Base-by-base conservation (phyloP, 2,888 invertebrate genomes). In the Lacanobia oleracea region DNA sequence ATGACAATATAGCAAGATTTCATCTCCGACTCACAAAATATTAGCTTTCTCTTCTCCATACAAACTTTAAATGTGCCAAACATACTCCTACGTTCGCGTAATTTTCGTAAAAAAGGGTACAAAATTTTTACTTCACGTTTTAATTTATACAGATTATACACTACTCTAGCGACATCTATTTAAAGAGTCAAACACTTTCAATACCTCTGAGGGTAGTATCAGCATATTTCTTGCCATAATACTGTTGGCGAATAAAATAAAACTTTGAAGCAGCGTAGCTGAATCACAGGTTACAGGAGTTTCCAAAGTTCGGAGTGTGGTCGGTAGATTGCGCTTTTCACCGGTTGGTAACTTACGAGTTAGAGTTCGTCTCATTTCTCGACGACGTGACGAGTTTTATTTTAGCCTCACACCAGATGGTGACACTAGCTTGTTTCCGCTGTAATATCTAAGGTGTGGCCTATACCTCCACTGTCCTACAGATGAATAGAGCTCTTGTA, bases 101-200 rank as follows among this genome's bases (percentile, higher is more conserved):
- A 27, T 27, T 27, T 27, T 27, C 27, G 27, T 27, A 27, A 27
- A 27, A 27, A 27, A 3, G 27, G 4, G 33, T 6, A 6, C 33
- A 33, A 33, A 33, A 5, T 33, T 33, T 2, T 33, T 3, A 6
- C 33, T 33, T 33, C 33, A 33, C 33, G 33, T 33, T 5, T 33
- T 33, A 6, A 33, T 33, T 3, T 33, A 27, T 27, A 27, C 5
- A 33, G 6, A 33, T 33, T 6, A 3, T 33, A 14, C 43, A 14
- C 43, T 14, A 48, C 16, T 21, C 50, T 37, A 63, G 70, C 6
- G 70, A 57, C 70, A 71, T 57, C 70, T 70, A 21, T 21, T 27
- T 48, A 9, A n/a, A 5, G 14, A 40, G 4, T 40, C 27, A n/a
- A 57, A 48, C 0, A 70, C 37, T n/a, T 6, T 33, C 33, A 33